Evolutionary conservation across 2,797 vertebrate species (phyloP).

Genomic region (Diplodus sargus): DNA sequence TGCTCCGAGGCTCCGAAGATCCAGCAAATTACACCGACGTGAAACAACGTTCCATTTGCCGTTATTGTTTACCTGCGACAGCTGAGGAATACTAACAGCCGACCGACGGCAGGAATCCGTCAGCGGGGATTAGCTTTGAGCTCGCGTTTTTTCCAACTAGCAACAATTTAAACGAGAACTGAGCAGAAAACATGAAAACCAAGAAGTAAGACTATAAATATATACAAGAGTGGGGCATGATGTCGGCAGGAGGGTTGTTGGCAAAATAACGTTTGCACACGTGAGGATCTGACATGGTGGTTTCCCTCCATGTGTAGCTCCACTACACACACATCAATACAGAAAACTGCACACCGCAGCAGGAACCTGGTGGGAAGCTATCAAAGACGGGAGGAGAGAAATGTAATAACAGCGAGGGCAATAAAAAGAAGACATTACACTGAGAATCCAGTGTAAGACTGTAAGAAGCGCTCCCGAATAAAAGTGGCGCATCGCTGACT

Average conservation of each 20-base stretch:
- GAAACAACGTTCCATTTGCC: conserved; percentile 19
- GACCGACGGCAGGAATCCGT: background rate
- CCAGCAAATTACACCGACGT: background rate
- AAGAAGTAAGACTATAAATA: background rate
- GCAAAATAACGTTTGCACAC: conserved; percentile 13
- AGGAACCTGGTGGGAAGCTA: conserved; percentile 24
- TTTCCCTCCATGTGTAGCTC: conserved; percentile 16
- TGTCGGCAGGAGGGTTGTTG: conserved; percentile 12
- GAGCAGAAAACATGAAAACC: background rate
- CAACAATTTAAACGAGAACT: background rate
- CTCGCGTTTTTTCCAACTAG: background rate
- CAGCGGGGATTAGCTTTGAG: conserved; percentile 3
- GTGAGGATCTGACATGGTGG: background rate
- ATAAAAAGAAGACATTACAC: background rate
- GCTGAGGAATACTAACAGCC: conserved; percentile 42
- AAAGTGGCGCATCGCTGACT: background rate
- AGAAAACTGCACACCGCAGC: conserved; percentile 28
- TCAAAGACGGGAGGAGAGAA: conserved; percentile 16
- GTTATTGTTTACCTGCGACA: conserved; percentile 29
- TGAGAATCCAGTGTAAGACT: background rate
- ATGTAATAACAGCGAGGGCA: conserved; percentile 20
- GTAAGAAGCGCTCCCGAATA: background rate
- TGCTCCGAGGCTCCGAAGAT: background rate
- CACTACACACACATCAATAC: conserved; percentile 28
- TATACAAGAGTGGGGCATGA: background rate